Conservation (phyloP, 2,797 vertebrate species). For the Syngnathus acus region DNA sequence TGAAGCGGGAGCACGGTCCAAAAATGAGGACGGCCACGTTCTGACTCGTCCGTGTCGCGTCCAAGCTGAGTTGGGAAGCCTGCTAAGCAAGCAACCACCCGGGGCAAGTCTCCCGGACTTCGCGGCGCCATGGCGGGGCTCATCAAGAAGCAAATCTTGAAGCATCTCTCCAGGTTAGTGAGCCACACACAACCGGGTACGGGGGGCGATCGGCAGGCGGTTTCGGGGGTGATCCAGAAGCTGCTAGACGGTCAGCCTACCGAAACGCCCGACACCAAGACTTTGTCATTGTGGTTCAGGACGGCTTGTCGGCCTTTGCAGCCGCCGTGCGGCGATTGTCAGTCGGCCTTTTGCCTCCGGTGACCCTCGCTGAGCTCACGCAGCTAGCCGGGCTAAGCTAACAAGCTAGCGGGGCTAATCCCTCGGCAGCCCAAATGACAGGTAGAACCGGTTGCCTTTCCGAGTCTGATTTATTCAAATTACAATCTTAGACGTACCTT, state of each 20-base stretch:
- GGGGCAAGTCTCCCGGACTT: conserved; percentile 25
- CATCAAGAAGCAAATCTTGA: conserved; percentile 81
- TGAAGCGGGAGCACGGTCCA: conserved; percentile 29
- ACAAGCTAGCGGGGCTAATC: conserved; percentile 40
- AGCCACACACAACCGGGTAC: not conserved
- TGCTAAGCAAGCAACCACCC: conserved; percentile 30
- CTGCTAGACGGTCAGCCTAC: conserved; percentile 5
- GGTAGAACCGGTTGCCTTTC: conserved; percentile 37
- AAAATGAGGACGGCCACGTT: conserved; percentile 44
- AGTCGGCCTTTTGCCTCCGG: conserved; percentile 7
- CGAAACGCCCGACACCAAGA: not conserved
- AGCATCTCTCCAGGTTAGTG: conserved; percentile 79
- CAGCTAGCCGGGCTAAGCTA: conserved; percentile 23
- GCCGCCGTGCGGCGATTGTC: conserved; percentile 18
- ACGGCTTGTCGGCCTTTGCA: not conserved
- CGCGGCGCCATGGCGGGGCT: conserved; percentile 69
- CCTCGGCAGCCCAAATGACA: conserved; percentile 11
- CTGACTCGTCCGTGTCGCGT: conserved; percentile 35
- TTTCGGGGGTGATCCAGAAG: conserved; percentile 12
- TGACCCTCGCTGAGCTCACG: conserved; percentile 22
- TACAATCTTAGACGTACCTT: conserved; percentile 20
- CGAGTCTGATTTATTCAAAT: conserved; percentile 18
- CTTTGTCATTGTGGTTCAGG: not conserved
- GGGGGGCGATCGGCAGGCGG: not conserved
- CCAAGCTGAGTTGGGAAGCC: conserved; percentile 31